These are phyloP conservation scores for Heteromyza rotundicornis DNA, from an alignment of 2,888 invertebrate genomes.

Conservation along the genomic window DNA sequence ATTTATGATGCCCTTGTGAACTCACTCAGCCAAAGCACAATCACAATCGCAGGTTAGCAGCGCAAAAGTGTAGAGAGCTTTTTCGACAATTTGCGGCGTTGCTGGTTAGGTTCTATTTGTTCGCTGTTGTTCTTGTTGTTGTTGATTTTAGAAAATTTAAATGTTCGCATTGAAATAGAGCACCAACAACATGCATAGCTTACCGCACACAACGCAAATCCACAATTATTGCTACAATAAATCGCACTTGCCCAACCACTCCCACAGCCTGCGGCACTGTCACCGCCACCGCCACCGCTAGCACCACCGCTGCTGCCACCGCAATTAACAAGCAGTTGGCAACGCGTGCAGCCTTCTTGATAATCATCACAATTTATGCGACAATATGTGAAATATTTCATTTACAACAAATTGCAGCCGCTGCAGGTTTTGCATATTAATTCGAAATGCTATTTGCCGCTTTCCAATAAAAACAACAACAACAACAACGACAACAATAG, in stretches of 20 bases:
- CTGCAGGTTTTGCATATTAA: slow-evolving; percentile 45
- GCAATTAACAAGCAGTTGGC: neutral
- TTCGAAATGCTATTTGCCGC: slow-evolving; percentile 26
- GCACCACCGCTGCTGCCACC: neutral
- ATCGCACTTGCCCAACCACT: neutral
- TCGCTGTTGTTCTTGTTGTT: too few relatives aligned
- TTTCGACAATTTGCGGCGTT: too few relatives aligned
- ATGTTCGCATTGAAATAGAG: too few relatives aligned
- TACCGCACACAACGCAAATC: neutral
- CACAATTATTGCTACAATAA: neutral
- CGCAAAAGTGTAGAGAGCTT: too few relatives aligned
- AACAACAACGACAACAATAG: neutral
- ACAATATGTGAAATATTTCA: slow-evolving; percentile 45
- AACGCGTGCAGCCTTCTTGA: slow-evolving; percentile 15
- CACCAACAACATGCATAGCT: too few relatives aligned
- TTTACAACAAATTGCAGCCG: slow-evolving; percentile 45
- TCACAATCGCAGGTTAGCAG: neutral
- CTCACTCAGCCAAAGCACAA: neutral
- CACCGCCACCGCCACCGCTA: neutral
- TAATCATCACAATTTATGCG: slow-evolving; percentile 46
- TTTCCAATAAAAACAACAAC: too few relatives aligned
- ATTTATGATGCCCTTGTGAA: slow-evolving; percentile 36
- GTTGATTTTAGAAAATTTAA: too few relatives aligned
- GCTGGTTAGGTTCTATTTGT: too few relatives aligned
- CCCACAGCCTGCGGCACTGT: neutral